Percentiles rank a stretch among this genome's conserved stretches.
These are phyloP conservation scores for Spodoptera picta DNA, from an alignment of 2,888 invertebrate genomes.

Conservation along the genomic window DNA sequence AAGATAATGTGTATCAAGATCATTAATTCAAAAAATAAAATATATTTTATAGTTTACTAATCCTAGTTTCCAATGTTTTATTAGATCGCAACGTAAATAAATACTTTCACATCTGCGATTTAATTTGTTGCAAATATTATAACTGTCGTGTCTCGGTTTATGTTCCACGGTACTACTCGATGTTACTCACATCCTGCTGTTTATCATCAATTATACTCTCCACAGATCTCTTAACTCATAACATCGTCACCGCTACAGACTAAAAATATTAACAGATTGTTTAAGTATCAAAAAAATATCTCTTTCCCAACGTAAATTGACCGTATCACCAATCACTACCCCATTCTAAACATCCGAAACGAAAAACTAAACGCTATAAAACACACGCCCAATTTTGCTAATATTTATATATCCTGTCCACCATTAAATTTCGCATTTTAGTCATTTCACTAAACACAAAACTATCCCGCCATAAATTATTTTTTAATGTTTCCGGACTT, in stretches of 20 bases:
- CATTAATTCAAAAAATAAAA: too few relatives aligned
- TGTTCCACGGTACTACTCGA: not conserved
- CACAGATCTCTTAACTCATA: constrained; percentile 25
- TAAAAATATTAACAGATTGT: constrained; percentile 54
- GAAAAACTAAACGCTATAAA: constrained; percentile 71
- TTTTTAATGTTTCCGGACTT: constrained; percentile 86
- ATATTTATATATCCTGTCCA: constrained; percentile 83
- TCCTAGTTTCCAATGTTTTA: not conserved
- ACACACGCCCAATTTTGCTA: constrained; percentile 73
- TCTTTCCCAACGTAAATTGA: constrained; percentile 49
- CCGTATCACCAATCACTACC: constrained; percentile 62
- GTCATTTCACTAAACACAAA: constrained; percentile 85
- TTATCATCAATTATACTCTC: constrained; percentile 20
- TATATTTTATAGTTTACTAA: too few relatives aligned
- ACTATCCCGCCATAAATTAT: constrained; percentile 82
- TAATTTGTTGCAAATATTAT: constrained; percentile 13
- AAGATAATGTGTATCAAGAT: too few relatives aligned
- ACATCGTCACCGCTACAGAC: constrained; percentile 27
- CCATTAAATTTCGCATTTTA: constrained; percentile 80
- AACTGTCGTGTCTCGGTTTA: not conserved
- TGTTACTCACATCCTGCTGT: constrained; percentile 34
- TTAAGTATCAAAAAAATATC: constrained; percentile 39
- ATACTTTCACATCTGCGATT: constrained; percentile 11
- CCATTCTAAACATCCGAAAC: constrained; percentile 70
- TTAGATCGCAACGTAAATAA: constrained; percentile 19